phyloP scores from a whole-genome alignment of 2,113 vertebrate species.

The Tachysurus vachellii region DNA sequence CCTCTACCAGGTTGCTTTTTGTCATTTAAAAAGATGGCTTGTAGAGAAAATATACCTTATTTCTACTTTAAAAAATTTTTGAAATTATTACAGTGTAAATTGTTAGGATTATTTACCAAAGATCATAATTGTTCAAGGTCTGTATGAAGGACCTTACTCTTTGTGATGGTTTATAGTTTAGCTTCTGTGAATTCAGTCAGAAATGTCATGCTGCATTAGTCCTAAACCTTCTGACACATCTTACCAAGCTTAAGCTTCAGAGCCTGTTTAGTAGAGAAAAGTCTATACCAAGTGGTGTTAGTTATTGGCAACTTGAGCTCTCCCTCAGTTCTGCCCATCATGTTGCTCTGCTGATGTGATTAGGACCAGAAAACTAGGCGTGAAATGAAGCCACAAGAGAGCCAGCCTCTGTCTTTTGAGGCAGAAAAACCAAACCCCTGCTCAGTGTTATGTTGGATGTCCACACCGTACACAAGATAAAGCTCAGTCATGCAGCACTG shows the following conservation, averaged over 20 bases:
- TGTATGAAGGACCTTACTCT: not conserved
- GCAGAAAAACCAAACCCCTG: not conserved
- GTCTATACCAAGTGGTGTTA: not conserved
- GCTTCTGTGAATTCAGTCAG: not conserved
- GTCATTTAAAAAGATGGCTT: not conserved
- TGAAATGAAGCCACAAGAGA: conserved; percentile 43
- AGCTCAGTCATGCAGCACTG: conserved; percentile 12
- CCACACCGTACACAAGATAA: not conserved
- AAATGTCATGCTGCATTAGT: not conserved
- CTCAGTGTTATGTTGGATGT: conserved; percentile 18
- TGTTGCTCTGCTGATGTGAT: conserved; percentile 39
- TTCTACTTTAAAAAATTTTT: not conserved
- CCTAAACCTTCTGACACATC: not conserved
- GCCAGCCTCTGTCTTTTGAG: not conserved
- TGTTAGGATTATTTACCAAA: not conserved
- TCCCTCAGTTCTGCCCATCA: conserved; percentile 40
- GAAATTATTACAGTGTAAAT: not conserved
- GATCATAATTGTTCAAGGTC: not conserved
- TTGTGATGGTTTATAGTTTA: not conserved
- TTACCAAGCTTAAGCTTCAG: not conserved
- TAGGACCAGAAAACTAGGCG: conserved; percentile 34
- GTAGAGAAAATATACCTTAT: not conserved
- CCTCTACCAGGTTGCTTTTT: not conserved
- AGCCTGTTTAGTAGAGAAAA: not conserved
- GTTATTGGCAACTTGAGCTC: not conserved